These are phyloP conservation scores for Bothrops jararaca DNA, from an alignment of 2,113 vertebrate genomes.

Conservation along the genomic window DNA sequence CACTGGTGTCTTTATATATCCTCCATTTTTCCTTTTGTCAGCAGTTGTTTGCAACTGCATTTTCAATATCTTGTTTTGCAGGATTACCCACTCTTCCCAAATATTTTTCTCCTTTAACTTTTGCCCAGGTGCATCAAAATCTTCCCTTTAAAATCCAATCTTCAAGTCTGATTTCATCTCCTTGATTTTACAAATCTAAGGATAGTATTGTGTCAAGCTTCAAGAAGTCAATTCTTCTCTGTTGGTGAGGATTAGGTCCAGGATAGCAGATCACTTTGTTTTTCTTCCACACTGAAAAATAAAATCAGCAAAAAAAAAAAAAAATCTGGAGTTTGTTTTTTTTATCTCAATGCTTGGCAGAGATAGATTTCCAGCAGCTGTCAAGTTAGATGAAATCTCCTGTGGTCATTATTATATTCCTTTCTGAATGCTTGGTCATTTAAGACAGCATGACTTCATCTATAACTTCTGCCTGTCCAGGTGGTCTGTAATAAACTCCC, in stretches of 20 bases:
- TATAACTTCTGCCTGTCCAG: background rate
- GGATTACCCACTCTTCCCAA: background rate
- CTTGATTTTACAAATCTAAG: background rate
- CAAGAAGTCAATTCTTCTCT: background rate
- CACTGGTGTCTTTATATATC: background rate
- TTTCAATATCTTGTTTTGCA: background rate
- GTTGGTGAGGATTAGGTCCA: background rate
- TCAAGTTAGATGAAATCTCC: background rate
- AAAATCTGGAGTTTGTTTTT: no score
- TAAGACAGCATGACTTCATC: background rate
- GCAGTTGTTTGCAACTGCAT: background rate
- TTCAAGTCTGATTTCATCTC: background rate
- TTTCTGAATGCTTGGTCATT: background rate
- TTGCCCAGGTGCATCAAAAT: background rate
- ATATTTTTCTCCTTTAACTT: background rate
- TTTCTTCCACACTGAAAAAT: background rate
- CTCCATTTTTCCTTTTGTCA: background rate
- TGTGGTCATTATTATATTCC: background rate
- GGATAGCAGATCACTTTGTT: background rate
- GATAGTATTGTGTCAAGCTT: background rate
- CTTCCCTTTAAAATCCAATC: background rate
- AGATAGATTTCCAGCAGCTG: background rate
- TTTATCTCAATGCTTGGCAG: background rate
- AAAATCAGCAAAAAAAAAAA: background rate
- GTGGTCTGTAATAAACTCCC: background rate